Evolutionary conservation across 92 coral and sea anemone species (phyloP), one percentile per base, ranked within the genome.

Genomic region (Porites cylindrica): DNA sequence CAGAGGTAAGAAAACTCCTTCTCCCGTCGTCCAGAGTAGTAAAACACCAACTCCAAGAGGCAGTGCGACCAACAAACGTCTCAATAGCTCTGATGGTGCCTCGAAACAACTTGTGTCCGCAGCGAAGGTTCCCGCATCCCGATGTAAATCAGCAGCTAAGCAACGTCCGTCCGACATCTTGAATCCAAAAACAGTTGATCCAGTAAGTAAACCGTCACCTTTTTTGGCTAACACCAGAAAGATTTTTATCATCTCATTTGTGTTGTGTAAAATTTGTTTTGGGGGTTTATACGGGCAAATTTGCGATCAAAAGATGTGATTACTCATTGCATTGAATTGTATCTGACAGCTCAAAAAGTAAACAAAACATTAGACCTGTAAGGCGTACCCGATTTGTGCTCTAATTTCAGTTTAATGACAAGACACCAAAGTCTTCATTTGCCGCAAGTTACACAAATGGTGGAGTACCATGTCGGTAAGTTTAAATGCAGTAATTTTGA

Each of bases 391-490:
- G 54, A 52, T 52, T 79, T 50, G 77, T 88, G 47, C 24, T 63
- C 53, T 11, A 21, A 68, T 85, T 89, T 17, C 85, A 96, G 99
- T 96, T 96, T 72, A 96, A 94, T 74, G 95, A 93, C 82, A 92
- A 94, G 81, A 91, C 94, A 13, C 96, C 95, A 10, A 96, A 96
- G 84, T 94, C 98, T 10, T 94, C 99, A 51, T 96, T 96, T 91
- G 96, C 99, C 67, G 95, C 99, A 24, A 93, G 96, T 65, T 96
- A 96, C 62, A 91, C 96, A 51, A 96, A 94, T 71, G 99, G 99
- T 20, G 96, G 98, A 47, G 99, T 96, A 10, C 99, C 99, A 1
- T 96, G 99, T 94, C 93, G 99, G 99, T 95, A 91, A 67, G 89
- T 80, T 71, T 7, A 16, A 56, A 14, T 56, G 61, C 16, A 10